Percentiles rank a stretch among this genome's conserved stretches.
Evolutionary conservation across 1,140 invertebrate genomes (phyloP).

Genomic region (Sarcophaga peregrina): DNA sequence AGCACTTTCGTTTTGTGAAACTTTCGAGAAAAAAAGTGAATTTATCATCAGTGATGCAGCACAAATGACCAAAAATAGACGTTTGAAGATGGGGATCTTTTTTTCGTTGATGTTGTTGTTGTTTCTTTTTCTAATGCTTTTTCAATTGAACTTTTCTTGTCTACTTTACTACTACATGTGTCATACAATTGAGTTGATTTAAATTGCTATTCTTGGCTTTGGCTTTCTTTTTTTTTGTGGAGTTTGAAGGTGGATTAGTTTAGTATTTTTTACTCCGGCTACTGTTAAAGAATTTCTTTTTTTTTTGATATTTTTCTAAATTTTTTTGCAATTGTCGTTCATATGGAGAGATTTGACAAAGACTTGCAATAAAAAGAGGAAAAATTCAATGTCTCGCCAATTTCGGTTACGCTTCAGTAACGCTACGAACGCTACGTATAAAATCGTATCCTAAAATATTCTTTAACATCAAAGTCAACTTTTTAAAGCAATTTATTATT

Average conservation of each 20-base stretch:
- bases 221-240: background rate
- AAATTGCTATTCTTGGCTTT: background rate
- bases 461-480: too few relatives aligned
- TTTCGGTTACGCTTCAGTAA: background rate
- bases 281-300: too few relatives aligned
- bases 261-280: background rate
- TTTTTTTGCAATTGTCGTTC: background rate
- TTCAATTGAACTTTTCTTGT: conserved; percentile 15
- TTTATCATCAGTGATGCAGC: conserved; percentile 11
- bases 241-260: conserved; percentile 9
- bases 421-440: too few relatives aligned
- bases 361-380: background rate
- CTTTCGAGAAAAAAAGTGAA: background rate
- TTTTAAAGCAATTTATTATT: too few relatives aligned
- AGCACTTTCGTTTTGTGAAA: background rate
- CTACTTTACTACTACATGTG: conserved; percentile 8
- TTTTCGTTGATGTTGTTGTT: background rate
- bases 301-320: too few relatives aligned
- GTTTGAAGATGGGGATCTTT: background rate
- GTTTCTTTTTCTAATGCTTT: background rate
- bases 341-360: background rate
- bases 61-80: background rate
- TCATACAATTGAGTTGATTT: conserved; percentile 21
- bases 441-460: too few relatives aligned
- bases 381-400: background rate